These are phyloP conservation scores for Gila orcuttii DNA, from an alignment of 2,113 vertebrate genomes.

Conservation along the genomic window DNA sequence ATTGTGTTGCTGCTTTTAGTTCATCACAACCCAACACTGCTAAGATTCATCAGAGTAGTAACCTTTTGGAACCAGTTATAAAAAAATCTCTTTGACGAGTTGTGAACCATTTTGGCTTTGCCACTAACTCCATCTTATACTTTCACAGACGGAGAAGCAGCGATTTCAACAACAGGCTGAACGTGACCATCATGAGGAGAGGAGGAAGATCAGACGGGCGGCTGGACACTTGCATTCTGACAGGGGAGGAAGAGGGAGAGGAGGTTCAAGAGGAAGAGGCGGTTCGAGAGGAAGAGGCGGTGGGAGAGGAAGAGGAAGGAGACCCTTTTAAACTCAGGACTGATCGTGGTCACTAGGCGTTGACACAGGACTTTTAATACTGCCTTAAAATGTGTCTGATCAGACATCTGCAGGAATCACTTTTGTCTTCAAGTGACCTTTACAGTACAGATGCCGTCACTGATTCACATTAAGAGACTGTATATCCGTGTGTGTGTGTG, in stretches of 20 bases:
- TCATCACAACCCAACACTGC: neutral
- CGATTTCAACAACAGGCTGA: conserved; percentile 87
- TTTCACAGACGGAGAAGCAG: conserved; percentile 88
- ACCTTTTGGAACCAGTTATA: neutral
- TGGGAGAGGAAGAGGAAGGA: conserved; percentile 51
- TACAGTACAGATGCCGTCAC: neutral
- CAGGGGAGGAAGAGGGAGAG: conserved; percentile 50
- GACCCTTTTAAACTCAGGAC: conserved; percentile 60
- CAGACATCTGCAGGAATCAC: conserved; percentile 7
- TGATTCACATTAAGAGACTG: conserved; percentile 21
- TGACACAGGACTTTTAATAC: conserved; percentile 16
- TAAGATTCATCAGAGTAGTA: neutral
- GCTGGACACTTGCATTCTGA: conserved; percentile 82
- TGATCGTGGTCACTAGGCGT: neutral
- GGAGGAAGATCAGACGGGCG: conserved; percentile 85
- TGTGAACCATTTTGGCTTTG: neutral
- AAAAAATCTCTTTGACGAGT: neutral
- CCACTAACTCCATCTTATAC: neutral
- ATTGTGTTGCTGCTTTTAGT: neutral
- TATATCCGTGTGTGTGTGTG: neutral
- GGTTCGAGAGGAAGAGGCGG: conserved; percentile 21
- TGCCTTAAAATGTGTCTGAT: neutral
- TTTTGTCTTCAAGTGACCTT: neutral
- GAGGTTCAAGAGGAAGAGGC: conserved; percentile 65
- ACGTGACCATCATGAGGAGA: conserved; percentile 85